phyloP scores from a whole-genome alignment of 2,113 vertebrate species.

The Lasiurus borealis region DNA sequence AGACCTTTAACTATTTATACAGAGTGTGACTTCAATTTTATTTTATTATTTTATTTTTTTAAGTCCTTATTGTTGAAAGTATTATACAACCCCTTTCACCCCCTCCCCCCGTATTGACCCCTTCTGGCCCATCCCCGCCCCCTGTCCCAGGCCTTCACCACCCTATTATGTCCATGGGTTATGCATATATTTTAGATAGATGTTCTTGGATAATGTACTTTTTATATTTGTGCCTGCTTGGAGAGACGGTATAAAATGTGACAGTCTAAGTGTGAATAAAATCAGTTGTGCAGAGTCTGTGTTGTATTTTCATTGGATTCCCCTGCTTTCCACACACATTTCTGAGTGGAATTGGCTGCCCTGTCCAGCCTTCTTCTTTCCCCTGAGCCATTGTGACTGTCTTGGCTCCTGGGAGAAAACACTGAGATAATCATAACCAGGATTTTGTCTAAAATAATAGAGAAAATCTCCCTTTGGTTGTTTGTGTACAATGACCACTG shows the following conservation, averaged over 20 bases:
- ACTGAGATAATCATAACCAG: background rate
- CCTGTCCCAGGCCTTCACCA: too few relatives aligned
- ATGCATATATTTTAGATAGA: background rate
- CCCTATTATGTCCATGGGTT: too few relatives aligned
- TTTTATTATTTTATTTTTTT: background rate
- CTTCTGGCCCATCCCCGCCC: too few relatives aligned
- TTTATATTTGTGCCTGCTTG: conserved; percentile 16
- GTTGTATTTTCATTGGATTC: background rate
- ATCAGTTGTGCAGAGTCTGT: background rate
- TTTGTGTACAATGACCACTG: background rate
- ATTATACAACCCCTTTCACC: too few relatives aligned
- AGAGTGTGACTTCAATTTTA: conserved; percentile 12
- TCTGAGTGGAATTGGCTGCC: background rate
- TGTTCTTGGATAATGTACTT: conserved; percentile 12
- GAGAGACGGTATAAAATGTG: background rate
- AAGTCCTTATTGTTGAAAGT: too few relatives aligned
- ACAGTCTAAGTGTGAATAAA: background rate
- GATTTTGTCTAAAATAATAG: conserved; percentile 10
- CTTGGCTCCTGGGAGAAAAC: background rate
- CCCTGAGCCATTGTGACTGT: background rate
- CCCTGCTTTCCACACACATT: background rate
- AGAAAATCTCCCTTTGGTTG: background rate
- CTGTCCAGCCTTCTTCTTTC: background rate
- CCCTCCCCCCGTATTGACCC: too few relatives aligned
- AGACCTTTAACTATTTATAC: background rate